Evolutionary conservation across 2,113 vertebrate genomes (phyloP).

Genomic region (Felis catus): DNA sequence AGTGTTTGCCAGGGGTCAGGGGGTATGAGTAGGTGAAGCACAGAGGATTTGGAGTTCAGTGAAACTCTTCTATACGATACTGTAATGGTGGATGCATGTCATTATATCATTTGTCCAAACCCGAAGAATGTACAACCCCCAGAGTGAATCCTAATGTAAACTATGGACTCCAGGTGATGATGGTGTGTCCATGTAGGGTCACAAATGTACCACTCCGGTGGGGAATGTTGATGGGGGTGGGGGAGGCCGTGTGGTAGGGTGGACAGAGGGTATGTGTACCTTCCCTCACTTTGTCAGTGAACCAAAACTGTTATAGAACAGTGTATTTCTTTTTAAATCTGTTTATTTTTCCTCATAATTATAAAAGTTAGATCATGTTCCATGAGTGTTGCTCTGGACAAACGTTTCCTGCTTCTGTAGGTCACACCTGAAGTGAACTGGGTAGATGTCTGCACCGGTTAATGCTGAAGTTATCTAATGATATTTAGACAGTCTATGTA

Average conservation of each 20-base stretch:
- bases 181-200: background rate
- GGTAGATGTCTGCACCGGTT: background rate
- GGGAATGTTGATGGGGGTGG: background rate
- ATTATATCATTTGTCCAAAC: background rate
- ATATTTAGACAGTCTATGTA: background rate
- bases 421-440: background rate
- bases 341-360: background rate
- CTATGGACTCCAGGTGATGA: background rate
- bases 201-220: background rate
- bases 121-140: background rate
- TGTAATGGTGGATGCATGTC: background rate
- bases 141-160: background rate
- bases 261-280: background rate
- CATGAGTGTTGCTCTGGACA: background rate
- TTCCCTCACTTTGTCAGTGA: background rate
- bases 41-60: background rate
- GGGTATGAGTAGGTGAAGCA: background rate
- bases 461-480: background rate
- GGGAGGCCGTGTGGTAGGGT: background rate
- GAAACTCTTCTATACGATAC: background rate
- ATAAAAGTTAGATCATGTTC: background rate
- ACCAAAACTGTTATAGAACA: background rate
- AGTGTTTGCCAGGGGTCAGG: background rate
- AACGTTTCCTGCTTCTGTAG: background rate
- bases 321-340: background rate